Evolutionary conservation across 2,888 invertebrate species (phyloP), one percentile per base, ranked within the genome.

Genomic region (Lepidochrysops patricia): DNA sequence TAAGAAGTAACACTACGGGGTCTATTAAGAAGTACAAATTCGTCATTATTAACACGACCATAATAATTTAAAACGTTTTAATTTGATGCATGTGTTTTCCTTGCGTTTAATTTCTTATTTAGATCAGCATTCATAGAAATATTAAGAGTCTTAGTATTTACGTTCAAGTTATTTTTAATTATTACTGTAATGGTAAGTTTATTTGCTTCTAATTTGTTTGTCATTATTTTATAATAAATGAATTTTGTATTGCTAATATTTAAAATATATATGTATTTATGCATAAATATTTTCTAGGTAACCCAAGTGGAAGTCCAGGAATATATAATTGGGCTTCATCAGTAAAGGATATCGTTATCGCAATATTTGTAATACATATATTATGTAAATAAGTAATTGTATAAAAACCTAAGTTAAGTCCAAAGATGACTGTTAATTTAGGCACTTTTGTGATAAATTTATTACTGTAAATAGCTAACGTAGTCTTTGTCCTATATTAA

Each of bases 271-370:
- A 35, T 66, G 75, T 82, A 80, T 82, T 84, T 82, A 85, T 80
- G 73, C 67, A 74, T 73, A 77, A 70, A 82, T 84, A 76, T 86
- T 87, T 89, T 89, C 80, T 89, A 89, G 89, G 89, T 89, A 89
- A 89, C 76, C 87, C 88, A 82, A 89, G 84, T 77, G 89, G 89
- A 86, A 80, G 86, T 82, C 75, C 86, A 79, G 82, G 82, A 76
- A 74, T 76, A 79, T 79, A 79, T 76, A 78, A 76, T 82, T 79
- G 85, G 83, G 77, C 78, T 76, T 75, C 74, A 72, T 74, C 76
- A 79, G 82, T 74, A 77, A 72, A 77, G 84, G 84, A 84, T 72
- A 72, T 81, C 65, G 67, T 85, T 71, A 72, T 82, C 67, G 73
- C 80, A 73, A 71, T 82, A 72, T 66, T 80, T 66, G 70, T 80